Percentiles rank a stretch among this genome's conserved stretches.
Evolutionary conservation across 2,797 vertebrate genomes (phyloP).

Genomic region (Hephaestus fuliginosus): DNA sequence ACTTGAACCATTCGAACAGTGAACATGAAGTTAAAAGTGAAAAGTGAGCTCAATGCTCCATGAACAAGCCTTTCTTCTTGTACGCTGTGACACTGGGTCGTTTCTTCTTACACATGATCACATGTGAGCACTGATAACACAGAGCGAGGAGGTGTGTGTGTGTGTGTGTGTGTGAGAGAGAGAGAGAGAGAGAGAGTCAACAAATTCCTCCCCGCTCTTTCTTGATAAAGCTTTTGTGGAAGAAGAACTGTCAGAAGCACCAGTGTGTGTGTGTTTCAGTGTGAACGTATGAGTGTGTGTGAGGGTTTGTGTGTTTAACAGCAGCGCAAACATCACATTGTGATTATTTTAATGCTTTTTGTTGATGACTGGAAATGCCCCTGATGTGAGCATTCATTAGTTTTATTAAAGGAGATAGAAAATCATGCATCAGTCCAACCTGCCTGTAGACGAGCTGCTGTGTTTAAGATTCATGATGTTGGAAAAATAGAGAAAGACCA

Average conservation of each 20-base stretch:
- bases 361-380: conserved; percentile 6
- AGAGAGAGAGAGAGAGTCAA: background rate
- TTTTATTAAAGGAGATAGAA: background rate
- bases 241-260: conserved; percentile 39
- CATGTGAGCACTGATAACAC: conserved; percentile 32
- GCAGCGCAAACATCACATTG: conserved; percentile 7
- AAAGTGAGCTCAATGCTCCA: conserved; percentile 9
- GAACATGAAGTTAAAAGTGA: background rate
- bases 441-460: background rate
- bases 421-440: background rate
- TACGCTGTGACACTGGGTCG: conserved; percentile 3
- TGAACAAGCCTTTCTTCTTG: background rate
- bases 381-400: background rate
- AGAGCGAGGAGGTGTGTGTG: conserved; percentile 1
- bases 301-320: conserved; percentile 7
- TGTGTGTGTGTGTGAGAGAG: background rate
- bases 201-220: conserved; percentile 34
- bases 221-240: conserved; percentile 40
- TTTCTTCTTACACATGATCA: conserved; percentile 28
- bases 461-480: background rate
- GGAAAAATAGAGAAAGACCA: background rate
- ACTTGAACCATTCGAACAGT: background rate
- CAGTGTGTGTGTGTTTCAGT: conserved; percentile 28
- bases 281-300: background rate
- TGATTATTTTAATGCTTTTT: conserved; percentile 20